These are phyloP conservation scores for Tanytarsus gracilentus DNA, from an alignment of 2,888 invertebrate genomes.

Conservation along the genomic window DNA sequence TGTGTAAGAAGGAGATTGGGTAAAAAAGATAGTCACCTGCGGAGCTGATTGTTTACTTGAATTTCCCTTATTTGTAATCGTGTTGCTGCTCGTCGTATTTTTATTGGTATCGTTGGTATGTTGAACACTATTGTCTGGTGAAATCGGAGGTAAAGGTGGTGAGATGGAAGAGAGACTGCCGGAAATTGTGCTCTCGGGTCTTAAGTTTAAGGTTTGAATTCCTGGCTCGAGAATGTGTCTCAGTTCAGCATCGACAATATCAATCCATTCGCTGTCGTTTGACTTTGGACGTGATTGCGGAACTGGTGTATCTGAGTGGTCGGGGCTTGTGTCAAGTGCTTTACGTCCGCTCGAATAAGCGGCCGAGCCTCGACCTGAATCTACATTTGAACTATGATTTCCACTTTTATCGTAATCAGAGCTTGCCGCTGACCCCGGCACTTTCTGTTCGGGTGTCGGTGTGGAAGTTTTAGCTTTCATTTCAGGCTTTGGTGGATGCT, in stretches of 20 bases:
- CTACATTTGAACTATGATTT: conserved; percentile 65
- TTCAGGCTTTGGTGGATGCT: conserved; percentile 31
- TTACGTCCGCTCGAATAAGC: conserved; percentile 66
- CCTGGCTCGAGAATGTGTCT: conserved; percentile 68
- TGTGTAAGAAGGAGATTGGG: no score
- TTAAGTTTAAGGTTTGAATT: conserved; percentile 53
- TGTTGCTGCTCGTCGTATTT: conserved; percentile 18
- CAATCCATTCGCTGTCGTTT: conserved; percentile 71
- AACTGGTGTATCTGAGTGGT: conserved; percentile 47
- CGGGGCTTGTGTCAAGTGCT: conserved; percentile 50
- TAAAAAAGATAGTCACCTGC: conserved; percentile 17
- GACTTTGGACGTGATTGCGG: conserved; percentile 36
- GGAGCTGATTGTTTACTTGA: conserved; percentile 25
- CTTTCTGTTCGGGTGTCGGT: conserved; percentile 38
- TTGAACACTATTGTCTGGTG: conserved; percentile 51
- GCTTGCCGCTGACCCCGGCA: conserved; percentile 53
- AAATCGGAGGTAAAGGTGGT: conserved; percentile 67
- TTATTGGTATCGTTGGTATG: conserved; percentile 25
- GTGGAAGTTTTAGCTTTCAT: conserved; percentile 17
- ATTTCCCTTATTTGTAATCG: conserved; percentile 22
- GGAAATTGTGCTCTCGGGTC: conserved; percentile 53
- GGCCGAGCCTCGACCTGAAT: conserved; percentile 71
- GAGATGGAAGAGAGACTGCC: conserved; percentile 64
- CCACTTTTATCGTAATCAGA: conserved; percentile 70
- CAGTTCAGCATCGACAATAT: conserved; percentile 69